These are phyloP conservation scores for Polypedilum vanderplanki DNA, from an alignment of 1,140 invertebrate species.

Conservation along the genomic window DNA sequence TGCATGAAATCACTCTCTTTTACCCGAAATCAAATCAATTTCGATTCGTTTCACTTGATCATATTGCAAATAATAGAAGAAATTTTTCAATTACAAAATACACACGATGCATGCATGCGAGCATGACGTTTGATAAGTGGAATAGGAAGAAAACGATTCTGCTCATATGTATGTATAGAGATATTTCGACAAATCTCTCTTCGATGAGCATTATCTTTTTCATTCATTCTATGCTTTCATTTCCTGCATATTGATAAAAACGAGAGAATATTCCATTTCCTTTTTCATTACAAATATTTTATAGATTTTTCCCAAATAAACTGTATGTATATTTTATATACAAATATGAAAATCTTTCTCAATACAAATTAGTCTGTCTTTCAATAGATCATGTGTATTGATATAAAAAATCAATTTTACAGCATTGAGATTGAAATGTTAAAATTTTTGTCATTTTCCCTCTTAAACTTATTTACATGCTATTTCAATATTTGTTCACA, in stretches of 20 bases:
- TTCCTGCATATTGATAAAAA: neutral
- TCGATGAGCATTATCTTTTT: too few species aligned
- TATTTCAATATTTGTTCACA: conserved; percentile 19
- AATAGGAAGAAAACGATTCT: too few species aligned
- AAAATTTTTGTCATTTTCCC: neutral
- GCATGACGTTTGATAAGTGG: too few species aligned
- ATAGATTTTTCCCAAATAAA: neutral
- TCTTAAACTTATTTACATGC: neutral
- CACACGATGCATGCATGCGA: too few species aligned
- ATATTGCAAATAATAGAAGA: too few species aligned
- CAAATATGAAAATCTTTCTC: too few species aligned
- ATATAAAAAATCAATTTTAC: neutral
- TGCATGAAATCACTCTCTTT: too few species aligned
- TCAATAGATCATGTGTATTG: neutral
- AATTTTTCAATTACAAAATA: too few species aligned
- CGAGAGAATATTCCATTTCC: neutral
- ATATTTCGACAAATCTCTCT: too few species aligned
- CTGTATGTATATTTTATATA: neutral
- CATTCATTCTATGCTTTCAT: neutral
- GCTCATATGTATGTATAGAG: too few species aligned
- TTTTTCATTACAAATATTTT: conserved; percentile 11
- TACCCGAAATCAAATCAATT: too few species aligned
- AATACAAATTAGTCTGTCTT: neutral
- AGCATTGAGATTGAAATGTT: neutral
- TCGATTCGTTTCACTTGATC: too few species aligned